Base-by-base conservation (phyloP, 2,888 invertebrate species). In the Bugulina stolonifera region DNA sequence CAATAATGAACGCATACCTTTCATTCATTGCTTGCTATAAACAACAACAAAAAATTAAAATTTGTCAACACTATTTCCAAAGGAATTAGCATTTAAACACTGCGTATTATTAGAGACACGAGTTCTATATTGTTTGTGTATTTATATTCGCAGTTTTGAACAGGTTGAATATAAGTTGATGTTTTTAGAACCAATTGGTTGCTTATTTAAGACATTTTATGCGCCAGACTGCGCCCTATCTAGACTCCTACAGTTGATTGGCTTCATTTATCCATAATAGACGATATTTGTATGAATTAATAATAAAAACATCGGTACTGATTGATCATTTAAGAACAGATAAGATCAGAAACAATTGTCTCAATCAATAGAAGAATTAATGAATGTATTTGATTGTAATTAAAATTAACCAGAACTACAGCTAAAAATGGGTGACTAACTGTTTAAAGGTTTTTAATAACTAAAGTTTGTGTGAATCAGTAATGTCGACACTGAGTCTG, bases 121-220 rank as follows among this genome's bases (percentile, higher is more conserved):
- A 10, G 32, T 64, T 22, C 27, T 57, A 57, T 57, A 27, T 27
- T 64, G 27, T 64, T 64, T 64, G 32, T 64, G 34, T 64, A 64
- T 64, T 64, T 64, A 25, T 14, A 64, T 27, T 32, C 64, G 5
- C 27, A 3, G 32, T 14, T 14, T 64, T 64, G 64, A 64, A 32
- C 64, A 32, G 32, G 29, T 64, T 64, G 64, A 64, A 64, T 64
- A 29, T 29, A 64, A 64, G 64, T 64, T 64, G 64, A 64, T 64
- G 64, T 64, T 64, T 64, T 64, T 22, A 64, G 27, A 25, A 64
- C 64, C 64, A 64, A 64, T 34, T 64, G 64, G 64, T 64, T 64
- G 64, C 64, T 64, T 64, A 64, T 64, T 64, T 64, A 64, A 64
- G 64, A n/a, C 29, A 32, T 5, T 32, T 27, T 64, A 34, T 64